These are phyloP conservation scores for Hyles euphorbiae DNA, from an alignment of 1,140 invertebrate species.

Conservation along the genomic window DNA sequence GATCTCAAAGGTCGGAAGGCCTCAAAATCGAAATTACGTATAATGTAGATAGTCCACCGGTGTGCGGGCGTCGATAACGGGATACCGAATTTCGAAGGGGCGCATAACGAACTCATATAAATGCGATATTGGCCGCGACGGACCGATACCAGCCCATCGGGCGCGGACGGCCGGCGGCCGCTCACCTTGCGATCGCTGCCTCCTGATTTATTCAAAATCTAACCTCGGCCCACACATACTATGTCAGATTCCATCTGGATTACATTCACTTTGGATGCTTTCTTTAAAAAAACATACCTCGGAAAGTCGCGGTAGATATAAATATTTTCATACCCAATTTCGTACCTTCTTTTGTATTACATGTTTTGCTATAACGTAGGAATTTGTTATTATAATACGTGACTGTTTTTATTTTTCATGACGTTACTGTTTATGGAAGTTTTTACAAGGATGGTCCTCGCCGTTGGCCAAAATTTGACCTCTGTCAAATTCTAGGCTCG, in stretches of 20 bases:
- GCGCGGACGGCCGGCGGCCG: slow-evolving; percentile 5
- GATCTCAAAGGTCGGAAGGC: slow-evolving; percentile 20
- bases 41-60: slow-evolving; percentile 6
- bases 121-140: slow-evolving; percentile 27
- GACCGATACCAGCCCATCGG: slow-evolving; percentile 16
- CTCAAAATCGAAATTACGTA: slow-evolving; percentile 24
- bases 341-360: too few relatives aligned
- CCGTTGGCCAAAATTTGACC: too few relatives aligned
- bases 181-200: slow-evolving; percentile 30
- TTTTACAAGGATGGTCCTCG: too few relatives aligned
- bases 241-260: slow-evolving; percentile 21
- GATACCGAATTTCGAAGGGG: slow-evolving; percentile 16
- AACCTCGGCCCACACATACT: slow-evolving; percentile 19
- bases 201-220: slow-evolving; percentile 37
- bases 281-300: slow-evolving; percentile 2
- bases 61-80: slow-evolving; percentile 19
- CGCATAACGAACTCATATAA: slow-evolving; percentile 35
- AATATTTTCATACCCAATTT: too few relatives aligned
- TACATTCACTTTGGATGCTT: slow-evolving; percentile 24
- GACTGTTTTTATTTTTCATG: too few relatives aligned
- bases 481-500: too few relatives aligned
- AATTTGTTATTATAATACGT: too few relatives aligned
- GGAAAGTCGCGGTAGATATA: too few relatives aligned
- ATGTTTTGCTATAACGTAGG: too few relatives aligned
- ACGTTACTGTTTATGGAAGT: too few relatives aligned